Percentiles rank a stretch among this genome's conserved stretches.
Conservation (phyloP, 2,113 vertebrate species). For the Uropsilus gracilis region DNA sequence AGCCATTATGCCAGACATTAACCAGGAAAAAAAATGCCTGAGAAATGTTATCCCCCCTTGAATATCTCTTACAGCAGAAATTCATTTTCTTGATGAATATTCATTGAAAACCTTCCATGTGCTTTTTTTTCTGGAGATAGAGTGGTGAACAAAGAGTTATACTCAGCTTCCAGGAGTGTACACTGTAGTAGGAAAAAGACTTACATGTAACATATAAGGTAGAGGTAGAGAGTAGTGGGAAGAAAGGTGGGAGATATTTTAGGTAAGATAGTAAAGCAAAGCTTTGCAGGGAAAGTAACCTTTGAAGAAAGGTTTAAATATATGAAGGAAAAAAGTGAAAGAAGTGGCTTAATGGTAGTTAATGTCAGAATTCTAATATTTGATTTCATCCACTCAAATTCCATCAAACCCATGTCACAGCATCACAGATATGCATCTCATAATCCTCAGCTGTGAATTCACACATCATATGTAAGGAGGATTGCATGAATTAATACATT, state of each 20-base stretch:
- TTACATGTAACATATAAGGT: background rate
- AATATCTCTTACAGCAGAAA: background rate
- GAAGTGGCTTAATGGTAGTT: background rate
- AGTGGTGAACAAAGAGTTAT: background rate
- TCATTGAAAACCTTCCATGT: background rate
- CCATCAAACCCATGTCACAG: fast-evolving
- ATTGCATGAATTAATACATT: background rate
- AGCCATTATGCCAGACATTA: background rate
- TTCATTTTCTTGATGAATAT: background rate
- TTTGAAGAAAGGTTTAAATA: background rate
- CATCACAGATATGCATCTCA: background rate
- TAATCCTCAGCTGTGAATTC: background rate
- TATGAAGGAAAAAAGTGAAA: background rate
- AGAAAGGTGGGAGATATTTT: background rate
- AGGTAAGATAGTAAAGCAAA: background rate
- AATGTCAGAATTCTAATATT: background rate
- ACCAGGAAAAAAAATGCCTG: background rate
- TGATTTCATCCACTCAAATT: background rate
- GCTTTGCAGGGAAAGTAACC: background rate
- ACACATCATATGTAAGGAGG: too few species aligned
- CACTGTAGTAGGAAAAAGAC: background rate
- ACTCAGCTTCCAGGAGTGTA: background rate
- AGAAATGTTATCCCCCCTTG: background rate
- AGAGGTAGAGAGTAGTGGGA: fast-evolving
- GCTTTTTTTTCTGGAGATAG: background rate